Evolutionary conservation across 2,888 invertebrate genomes (phyloP), one percentile per base, ranked within the genome.

Genomic region (Chrysomela aeneicollis): DNA sequence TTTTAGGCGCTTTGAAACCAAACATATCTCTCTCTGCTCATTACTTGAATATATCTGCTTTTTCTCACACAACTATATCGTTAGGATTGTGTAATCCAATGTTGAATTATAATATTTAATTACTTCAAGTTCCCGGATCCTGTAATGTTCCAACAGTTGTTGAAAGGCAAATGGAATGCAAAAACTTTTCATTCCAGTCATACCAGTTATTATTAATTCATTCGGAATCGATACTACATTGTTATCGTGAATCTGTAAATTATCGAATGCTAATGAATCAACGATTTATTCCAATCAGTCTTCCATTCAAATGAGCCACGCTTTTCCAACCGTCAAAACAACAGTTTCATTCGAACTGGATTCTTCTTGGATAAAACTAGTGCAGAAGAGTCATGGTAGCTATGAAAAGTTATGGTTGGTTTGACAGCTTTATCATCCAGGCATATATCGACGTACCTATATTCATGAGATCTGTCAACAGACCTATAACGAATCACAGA

Each of bases 181-280:
- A 10, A 8, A 42, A 42, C 9, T 42, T 15, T 15, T 3, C 42
- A 42, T 42, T 35, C 15, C 42, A 42, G 42, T 42, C 42, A 42
- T 42, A 15, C 35, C 35, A 10, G 12, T 12, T 42, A 15, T 2
- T 15, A 3, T 42, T 15, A 10, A 42, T 42, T 42, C 3, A 42
- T 42, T 42, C 42, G n/a, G 1, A 3, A 12, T n/a, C 12, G 4
- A 42, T 42, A 3, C n/a, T 42, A 8, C 15, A 42, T 42, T 15
- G 42, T 42, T 42, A 42, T 42, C 42, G 42, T 42, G 42, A 15
- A 42, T 42, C 42, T 42, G 42, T 42, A 15, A 42, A 15, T 42
- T n/a, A 42, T 4, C 12, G 42, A 42, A 42, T 42, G 42, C 42
- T 42, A 42, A 42, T 42, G 42, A 42, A 42, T 42, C 42, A 5